phyloP scores from a whole-genome alignment of 2,797 vertebrate genomes.

The Hapalemur alaotrensis region DNA sequence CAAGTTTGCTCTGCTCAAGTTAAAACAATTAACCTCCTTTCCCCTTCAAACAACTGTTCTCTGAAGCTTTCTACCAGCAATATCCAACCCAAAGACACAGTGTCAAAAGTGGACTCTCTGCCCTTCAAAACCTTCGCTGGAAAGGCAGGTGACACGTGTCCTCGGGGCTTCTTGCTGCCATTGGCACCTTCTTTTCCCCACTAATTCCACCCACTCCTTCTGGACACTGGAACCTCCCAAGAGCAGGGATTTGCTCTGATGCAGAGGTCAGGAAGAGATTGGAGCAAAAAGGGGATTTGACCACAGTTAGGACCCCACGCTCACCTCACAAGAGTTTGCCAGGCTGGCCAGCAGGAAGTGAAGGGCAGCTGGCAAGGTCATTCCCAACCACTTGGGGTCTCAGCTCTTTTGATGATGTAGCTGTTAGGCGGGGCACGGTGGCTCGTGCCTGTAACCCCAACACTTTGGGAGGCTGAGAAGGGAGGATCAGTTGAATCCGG shows the following conservation, averaged over 20 bases:
- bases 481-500: neutral
- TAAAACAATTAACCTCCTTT: constrained; percentile 80
- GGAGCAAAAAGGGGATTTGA: neutral
- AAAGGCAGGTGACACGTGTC: neutral
- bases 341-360: neutral
- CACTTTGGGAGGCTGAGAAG: neutral
- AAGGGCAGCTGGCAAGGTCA: constrained; percentile 12
- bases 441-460: neutral
- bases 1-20: constrained; percentile 74
- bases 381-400: neutral
- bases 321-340: neutral
- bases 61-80: neutral
- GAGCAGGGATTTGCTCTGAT: neutral
- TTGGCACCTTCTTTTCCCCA: no score
- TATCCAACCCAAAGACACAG: neutral
- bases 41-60: constrained; percentile 79
- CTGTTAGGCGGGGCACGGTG: neutral
- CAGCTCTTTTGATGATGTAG: neutral
- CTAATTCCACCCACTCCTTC: neutral
- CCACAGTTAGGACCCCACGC: neutral
- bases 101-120: neutral
- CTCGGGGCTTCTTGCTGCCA: neutral
- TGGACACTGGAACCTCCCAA: neutral
- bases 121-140: neutral
- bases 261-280: neutral